These are phyloP conservation scores for Encarsia formosa DNA, from an alignment of 2,888 invertebrate species.

Conservation along the genomic window DNA sequence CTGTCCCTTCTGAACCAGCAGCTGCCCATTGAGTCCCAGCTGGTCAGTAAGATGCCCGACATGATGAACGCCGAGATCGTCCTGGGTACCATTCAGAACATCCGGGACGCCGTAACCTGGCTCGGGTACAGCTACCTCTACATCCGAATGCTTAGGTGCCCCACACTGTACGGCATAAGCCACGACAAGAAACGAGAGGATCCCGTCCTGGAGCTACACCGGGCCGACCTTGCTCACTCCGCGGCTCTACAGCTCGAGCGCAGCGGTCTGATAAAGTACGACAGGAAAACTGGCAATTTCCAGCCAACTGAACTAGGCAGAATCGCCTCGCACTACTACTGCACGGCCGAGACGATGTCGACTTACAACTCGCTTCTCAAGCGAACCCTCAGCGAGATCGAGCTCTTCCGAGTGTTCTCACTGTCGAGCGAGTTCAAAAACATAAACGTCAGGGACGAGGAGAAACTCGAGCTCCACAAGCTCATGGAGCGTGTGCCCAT, in stretches of 20 bases:
- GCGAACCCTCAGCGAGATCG: constrained; percentile 95
- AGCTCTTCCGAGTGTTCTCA: constrained; percentile 96
- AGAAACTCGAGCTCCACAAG: constrained; percentile 94
- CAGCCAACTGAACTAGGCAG: constrained; percentile 92
- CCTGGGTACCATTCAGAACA: constrained; percentile 86
- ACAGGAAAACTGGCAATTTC: constrained; percentile 84
- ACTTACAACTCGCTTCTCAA: constrained; percentile 95
- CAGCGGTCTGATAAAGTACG: constrained; percentile 92
- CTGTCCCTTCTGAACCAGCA: constrained; percentile 96
- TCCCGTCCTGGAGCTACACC: constrained; percentile 76
- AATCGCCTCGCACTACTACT: constrained; percentile 98
- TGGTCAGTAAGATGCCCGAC: constrained; percentile 88
- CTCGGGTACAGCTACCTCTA: constrained; percentile 95
- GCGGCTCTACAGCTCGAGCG: constrained; percentile 89
- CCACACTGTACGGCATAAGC: constrained; percentile 65
- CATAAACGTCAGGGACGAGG: constrained; percentile 90
- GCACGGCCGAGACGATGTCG: constrained; percentile 94
- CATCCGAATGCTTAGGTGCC: constrained; percentile 85
- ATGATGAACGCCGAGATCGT: constrained; percentile 98
- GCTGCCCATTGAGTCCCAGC: constrained; percentile 95
- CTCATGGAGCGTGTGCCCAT: constrained; percentile 92
- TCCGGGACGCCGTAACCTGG: constrained; percentile 90
- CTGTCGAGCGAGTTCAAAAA: constrained; percentile 94
- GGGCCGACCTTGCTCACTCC: constrained; percentile 94
- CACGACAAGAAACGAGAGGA: constrained; percentile 75